Base-by-base conservation (phyloP, 1,140 invertebrate genomes). In the Stenopsyche tienmushanensis region DNA sequence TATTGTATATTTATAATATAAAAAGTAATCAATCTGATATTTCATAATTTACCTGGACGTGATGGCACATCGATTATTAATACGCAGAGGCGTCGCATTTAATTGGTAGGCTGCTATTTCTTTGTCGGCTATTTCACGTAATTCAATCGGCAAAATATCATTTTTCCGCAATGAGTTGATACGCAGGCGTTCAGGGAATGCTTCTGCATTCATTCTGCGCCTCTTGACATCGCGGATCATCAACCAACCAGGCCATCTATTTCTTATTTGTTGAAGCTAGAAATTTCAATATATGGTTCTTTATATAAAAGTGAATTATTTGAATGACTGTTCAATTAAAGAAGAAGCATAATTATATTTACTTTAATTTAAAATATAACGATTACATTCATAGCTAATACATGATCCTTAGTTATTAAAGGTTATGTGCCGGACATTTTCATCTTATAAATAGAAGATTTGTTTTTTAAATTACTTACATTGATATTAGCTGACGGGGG, bases 181-280 rank as follows among this genome's bases (percentile, higher is more conserved):
- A 62, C 92, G 83, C 17, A 91, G 75, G 67, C 93, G 83, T 34
- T 87, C 83, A 8, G 84, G 78, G 63, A 86, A 89, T 78, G 88
- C 81, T 73, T 95, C 84, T 62, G 85, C 85, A 1, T 88, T 84
- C 65, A 87, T 80, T 73, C 86, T 83, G 59, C 94, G 82, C 52
- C 91, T 82, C 74, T 92, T 92, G 0, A 90, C 86, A 79, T 97
- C 94, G 62, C 89, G 83, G 18, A 88, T 82, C 92, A 94, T 94
- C 68, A 83, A 79, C 82, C 85, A 86, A 76, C 91, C 88, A 1
- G 87, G 83, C 82, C 86, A 92, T 82, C 88, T 87, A 20, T 81
- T 84, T 60, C 88, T 81, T 18, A 88, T 75, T 84, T 89, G 87
- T 74, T 89, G 86, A 53, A 84, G 72, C 82, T 86, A 59, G 63